Conservation (phyloP, 2,888 invertebrate genomes). For the Stenchaetothrips biformis region DNA sequence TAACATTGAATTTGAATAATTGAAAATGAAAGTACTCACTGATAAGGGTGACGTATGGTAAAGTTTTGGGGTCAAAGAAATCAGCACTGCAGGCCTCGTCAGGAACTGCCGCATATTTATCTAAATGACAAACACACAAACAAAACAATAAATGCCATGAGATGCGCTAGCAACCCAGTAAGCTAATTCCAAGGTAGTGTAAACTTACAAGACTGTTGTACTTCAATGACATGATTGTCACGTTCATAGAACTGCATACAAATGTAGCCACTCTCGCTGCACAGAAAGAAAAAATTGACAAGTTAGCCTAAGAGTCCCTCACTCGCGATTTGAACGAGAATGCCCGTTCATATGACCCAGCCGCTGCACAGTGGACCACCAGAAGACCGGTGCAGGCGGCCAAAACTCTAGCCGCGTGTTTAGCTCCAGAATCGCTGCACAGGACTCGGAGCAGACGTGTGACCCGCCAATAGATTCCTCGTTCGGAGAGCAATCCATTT, state of each 20-base stretch:
- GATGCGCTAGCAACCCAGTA: not conserved
- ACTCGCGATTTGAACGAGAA: no score
- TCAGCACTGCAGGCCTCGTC: constrained; percentile 60
- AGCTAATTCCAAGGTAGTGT: constrained; percentile 22
- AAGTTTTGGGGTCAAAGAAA: constrained; percentile 49
- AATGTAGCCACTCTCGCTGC: constrained; percentile 72
- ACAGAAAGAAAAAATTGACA: constrained; percentile 34
- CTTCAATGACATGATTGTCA: constrained; percentile 65
- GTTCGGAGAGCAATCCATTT: no score
- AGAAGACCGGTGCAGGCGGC: no score
- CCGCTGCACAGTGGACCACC: no score
- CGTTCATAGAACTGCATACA: constrained; percentile 71
- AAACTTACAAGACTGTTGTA: constrained; percentile 57
- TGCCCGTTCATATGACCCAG: no score
- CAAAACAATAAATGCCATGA: not conserved
- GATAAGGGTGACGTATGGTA: constrained; percentile 60
- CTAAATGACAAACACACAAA: constrained; percentile 37
- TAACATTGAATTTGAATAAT: constrained; percentile 17
- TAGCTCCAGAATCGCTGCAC: no score
- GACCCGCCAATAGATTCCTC: no score
- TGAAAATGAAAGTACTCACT: constrained; percentile 50
- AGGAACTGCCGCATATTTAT: constrained; percentile 48
- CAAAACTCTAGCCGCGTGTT: no score
- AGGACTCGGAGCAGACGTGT: no score
- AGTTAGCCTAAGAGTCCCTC: no score